Percentiles rank a stretch among this genome's conserved stretches.
Conservation (phyloP, 2,797 vertebrate species). For the Neomorphus geoffroyi region DNA sequence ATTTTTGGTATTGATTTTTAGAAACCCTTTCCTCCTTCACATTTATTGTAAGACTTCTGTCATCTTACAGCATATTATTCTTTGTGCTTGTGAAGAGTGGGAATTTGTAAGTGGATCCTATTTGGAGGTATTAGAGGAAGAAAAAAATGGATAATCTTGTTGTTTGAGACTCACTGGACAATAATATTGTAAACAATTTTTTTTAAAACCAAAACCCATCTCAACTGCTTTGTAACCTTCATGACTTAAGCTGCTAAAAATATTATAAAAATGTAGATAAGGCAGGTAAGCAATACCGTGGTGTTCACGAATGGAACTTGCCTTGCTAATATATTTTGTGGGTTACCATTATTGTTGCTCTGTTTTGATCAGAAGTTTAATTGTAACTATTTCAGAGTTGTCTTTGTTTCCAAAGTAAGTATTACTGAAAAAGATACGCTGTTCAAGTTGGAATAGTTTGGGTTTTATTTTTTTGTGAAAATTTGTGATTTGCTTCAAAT, state of each 20-base stretch:
- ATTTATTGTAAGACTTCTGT: not conserved
- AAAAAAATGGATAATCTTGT: not conserved
- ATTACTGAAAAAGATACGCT: not conserved
- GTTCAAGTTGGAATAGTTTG: not conserved
- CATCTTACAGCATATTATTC: not conserved
- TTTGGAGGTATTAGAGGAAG: not conserved
- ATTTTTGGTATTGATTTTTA: not conserved
- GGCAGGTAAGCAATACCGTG: not conserved
- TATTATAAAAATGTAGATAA: not conserved
- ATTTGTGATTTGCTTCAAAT: not conserved
- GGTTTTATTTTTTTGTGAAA: not conserved
- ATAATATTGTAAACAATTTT: not conserved
- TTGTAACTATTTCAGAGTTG: not conserved
- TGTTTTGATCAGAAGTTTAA: not conserved
- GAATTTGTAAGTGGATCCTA: not conserved
- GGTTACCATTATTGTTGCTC: not conserved
- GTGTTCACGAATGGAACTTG: not conserved
- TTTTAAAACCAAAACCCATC: accelerated
- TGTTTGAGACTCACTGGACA: not conserved
- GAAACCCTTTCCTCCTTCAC: not conserved
- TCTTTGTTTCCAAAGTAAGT: not conserved
- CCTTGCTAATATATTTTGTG: not conserved
- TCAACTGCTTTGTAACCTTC: not conserved
- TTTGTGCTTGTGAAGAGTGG: not conserved
- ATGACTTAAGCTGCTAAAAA: not conserved